phyloP scores from a whole-genome alignment of 2,797 vertebrate species.

The Typhlichthys subterraneus region DNA sequence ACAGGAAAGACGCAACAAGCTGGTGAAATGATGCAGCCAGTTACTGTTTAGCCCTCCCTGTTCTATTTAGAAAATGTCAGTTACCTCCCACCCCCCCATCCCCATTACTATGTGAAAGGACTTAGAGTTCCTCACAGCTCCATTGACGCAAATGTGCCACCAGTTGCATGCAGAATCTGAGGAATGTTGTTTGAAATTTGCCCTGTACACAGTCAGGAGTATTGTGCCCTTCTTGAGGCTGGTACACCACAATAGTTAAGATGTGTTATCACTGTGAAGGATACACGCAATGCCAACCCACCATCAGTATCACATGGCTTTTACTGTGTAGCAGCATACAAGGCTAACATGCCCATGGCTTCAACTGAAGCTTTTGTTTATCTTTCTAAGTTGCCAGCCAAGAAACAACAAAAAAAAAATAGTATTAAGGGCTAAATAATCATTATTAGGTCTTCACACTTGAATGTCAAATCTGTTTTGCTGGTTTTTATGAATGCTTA shows the following conservation, averaged over 20 bases:
- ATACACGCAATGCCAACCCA: slow-evolving; percentile 18
- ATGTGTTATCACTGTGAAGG: slow-evolving; percentile 38
- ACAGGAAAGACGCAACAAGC: slow-evolving; percentile 65
- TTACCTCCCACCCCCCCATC: slow-evolving; percentile 46
- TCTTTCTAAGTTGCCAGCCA: background rate
- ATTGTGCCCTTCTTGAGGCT: slow-evolving; percentile 44
- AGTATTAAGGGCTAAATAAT: background rate
- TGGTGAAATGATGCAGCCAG: slow-evolving; percentile 60
- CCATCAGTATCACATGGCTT: slow-evolving; percentile 36
- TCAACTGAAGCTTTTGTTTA: background rate
- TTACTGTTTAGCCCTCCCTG: slow-evolving; percentile 56
- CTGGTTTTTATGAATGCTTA: slow-evolving; percentile 16
- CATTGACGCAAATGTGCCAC: slow-evolving; percentile 73
- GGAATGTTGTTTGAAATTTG: slow-evolving; percentile 74
- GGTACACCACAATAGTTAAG: slow-evolving; percentile 27
- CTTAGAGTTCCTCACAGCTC: slow-evolving; percentile 40
- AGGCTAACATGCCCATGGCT: slow-evolving; percentile 14
- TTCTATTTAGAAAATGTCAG: slow-evolving; percentile 72
- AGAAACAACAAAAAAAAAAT: background rate
- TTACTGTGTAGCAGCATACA: slow-evolving; percentile 17
- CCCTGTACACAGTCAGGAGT: slow-evolving; percentile 55
- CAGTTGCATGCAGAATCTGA: slow-evolving; percentile 74
- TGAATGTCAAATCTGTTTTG: background rate
- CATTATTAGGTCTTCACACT: background rate
- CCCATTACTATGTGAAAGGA: slow-evolving; percentile 35